Evolutionary conservation across 2,888 invertebrate genomes (phyloP).

Genomic region (Anodontia alba): DNA sequence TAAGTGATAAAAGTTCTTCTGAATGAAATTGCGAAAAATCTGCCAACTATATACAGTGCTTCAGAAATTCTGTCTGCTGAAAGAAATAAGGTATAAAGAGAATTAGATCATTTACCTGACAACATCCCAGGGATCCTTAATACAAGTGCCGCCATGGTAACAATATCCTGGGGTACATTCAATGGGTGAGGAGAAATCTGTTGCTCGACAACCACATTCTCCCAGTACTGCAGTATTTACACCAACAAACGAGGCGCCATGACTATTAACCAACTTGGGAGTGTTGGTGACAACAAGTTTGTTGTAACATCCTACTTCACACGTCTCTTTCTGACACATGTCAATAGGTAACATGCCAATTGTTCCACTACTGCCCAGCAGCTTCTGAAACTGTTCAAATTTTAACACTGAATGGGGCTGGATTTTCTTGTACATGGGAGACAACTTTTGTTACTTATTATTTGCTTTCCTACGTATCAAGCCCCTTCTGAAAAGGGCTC

Average conservation of each 20-base stretch:
- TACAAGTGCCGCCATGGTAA: conserved; percentile 98
- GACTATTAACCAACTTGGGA: conserved; percentile 94
- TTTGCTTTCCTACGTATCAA: no score
- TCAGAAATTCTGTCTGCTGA: no score
- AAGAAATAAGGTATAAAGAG: no score
- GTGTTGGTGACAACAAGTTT: conserved; percentile 88
- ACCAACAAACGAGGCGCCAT: conserved; percentile 97
- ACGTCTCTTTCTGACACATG: conserved; percentile 83
- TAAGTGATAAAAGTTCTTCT: no score
- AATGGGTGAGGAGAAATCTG: conserved; percentile 92
- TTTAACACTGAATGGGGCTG: no score
- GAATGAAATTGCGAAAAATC: no score
- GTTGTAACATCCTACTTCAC: conserved; percentile 95
- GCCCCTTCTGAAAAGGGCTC: no score
- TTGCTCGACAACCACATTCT: conserved; percentile 87
- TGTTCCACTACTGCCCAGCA: conserved; percentile 94
- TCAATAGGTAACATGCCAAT: conserved; percentile 99
- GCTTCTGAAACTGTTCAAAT: conserved; percentile 92
- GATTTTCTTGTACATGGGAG: no score
- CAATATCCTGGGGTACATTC: conserved; percentile 90
- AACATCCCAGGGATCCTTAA: conserved; percentile 83
- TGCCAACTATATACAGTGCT: no score
- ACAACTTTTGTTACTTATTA: no score
- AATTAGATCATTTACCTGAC: conserved; percentile 69
- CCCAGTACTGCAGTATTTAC: conserved; percentile 96